Base-by-base conservation (phyloP, 1,140 invertebrate species). In the Neelides sp. region DNA sequence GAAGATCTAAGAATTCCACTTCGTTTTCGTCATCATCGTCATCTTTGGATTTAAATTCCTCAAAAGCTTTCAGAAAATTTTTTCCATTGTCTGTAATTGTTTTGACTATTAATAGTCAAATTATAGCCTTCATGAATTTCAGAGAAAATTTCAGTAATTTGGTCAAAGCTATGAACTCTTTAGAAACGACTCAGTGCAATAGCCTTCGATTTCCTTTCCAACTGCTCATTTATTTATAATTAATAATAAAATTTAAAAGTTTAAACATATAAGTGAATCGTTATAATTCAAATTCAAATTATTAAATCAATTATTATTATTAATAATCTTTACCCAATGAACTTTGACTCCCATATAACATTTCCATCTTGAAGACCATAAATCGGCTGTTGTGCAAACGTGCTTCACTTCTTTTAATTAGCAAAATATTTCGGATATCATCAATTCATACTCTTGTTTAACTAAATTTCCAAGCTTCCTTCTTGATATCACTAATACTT, bases 21-120 rank as follows among this genome's bases (percentile, higher is more conserved):
- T 19, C 22, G 30, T 8, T 8, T 22, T 42, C 40, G 12, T 42
- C 40, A 23, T 42, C 20, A 10, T 42, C 40, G 10, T 22, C 10
- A 10, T 5, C 15, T 10, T 32, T 32, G 8, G 30, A 32, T 10
- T 32, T 32, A 8, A 32, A 32, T 4, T 45, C 26, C 5, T 30
- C 3, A 10, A 45, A 45, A 30, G 43, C 43, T 17, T 45, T 45
- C 8, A 45, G 26, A 45, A 45, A 45, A 45, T 45, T 45, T 7
- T 4, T n/a, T 5, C 43, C 43, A 17, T 45, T 45, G 28, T 45
- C 43, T 13, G 43, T 45, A 5, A 30, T 17, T 7, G 7, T 8
- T 4, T 12, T 13, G 7, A 45, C 27, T 22, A n/a, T 45, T 45
- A 24, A 30, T 17, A 8, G 17, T 15, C 7, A 45, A 7, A 30